Conservation (phyloP, 2,113 vertebrate genomes). For the Heptranchias perlo region DNA sequence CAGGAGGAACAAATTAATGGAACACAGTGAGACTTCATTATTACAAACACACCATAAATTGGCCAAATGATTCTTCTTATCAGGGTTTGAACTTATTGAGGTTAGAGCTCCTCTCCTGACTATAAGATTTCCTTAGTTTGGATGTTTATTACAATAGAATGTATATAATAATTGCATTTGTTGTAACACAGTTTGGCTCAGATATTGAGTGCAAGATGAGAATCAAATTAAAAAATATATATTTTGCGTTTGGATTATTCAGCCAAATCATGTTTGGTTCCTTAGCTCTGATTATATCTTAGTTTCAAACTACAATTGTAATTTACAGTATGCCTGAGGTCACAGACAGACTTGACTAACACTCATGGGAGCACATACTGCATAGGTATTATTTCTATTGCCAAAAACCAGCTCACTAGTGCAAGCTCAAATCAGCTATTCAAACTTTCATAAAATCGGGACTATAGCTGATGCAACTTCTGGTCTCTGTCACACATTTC, state of each 20-base stretch:
- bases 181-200: not conserved
- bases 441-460: not conserved
- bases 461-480: conserved; percentile 9
- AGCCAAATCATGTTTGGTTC: not conserved
- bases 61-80: not conserved
- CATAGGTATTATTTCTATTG: not conserved
- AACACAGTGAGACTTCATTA: not conserved
- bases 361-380: not conserved
- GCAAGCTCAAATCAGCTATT: not conserved
- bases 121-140: not conserved
- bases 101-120: not conserved
- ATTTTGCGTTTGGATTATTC: not conserved
- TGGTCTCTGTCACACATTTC: not conserved
- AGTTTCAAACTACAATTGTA: not conserved
- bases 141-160: not conserved
- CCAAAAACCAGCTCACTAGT: not conserved
- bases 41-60: not conserved
- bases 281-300: not conserved
- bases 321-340: not conserved
- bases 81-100: not conserved
- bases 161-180: not conserved
- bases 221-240: not conserved
- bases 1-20: not conserved
- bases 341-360: not conserved
- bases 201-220: not conserved